Evolutionary conservation across 2,888 invertebrate genomes (phyloP).

Genomic region (Osedax fenrisi): DNA sequence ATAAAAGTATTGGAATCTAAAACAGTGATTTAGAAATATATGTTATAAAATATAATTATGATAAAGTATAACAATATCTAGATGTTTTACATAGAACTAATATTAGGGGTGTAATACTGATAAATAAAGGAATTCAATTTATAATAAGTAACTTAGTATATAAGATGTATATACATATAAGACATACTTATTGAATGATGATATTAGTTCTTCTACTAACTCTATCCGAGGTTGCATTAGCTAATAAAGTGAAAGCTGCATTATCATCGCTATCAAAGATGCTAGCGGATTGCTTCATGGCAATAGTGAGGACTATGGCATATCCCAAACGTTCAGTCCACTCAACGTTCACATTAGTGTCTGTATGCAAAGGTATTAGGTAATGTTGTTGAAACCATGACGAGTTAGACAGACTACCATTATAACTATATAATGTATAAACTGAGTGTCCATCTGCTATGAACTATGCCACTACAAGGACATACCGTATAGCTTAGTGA

Average conservation of each 20-base stretch:
- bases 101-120: too few species aligned
- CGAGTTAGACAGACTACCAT: constrained; percentile 56
- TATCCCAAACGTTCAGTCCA: constrained; percentile 69
- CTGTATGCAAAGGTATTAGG: constrained; percentile 57
- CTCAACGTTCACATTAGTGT: constrained; percentile 52
- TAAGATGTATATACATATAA: too few species aligned
- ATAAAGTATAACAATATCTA: too few species aligned
- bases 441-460: not conserved
- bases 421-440: not conserved
- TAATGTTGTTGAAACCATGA: constrained; percentile 64
- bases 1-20: too few species aligned
- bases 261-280: constrained; percentile 58
- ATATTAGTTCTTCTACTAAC: not conserved
- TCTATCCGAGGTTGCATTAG: constrained; percentile 61
- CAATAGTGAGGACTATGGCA: constrained; percentile 70
- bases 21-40: not conserved
- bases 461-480: not conserved
- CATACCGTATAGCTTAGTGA: not conserved
- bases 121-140: too few species aligned
- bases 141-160: too few species aligned
- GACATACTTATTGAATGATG: too few species aligned
- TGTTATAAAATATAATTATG: too few species aligned
- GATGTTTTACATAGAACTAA: too few species aligned
- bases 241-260: too few species aligned
- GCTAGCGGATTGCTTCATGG: constrained; percentile 71